Percentiles rank a stretch among this genome's conserved stretches.
Conservation (phyloP, 2,888 invertebrate species). For the Drosophila diplacantha region DNA sequence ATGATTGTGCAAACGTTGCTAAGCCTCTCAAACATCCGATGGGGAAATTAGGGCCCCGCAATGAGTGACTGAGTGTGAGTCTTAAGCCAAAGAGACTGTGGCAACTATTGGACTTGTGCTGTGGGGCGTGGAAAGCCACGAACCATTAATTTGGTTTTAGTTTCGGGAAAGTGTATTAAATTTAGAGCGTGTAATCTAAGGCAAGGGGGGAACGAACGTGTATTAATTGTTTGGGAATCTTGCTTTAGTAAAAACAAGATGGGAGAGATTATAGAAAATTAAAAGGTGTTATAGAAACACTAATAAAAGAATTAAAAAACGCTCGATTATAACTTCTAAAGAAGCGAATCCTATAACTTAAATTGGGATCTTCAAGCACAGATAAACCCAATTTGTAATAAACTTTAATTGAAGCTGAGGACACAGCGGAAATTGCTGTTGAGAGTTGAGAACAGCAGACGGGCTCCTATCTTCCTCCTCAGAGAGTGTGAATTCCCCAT, state of each 20-base stretch:
- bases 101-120: neutral
- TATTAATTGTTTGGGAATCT: neutral
- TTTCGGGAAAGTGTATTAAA: neutral
- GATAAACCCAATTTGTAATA: constrained; percentile 19
- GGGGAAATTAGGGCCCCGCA: constrained; percentile 21
- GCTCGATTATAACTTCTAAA: no score
- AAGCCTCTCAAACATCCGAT: neutral
- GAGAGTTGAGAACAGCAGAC: neutral
- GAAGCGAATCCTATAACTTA: neutral
- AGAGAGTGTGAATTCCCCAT: constrained; percentile 6
- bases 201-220: neutral
- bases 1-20: constrained; percentile 1
- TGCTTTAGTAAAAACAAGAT: neutral
- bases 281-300: neutral
- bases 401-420: constrained; percentile 17
- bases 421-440: constrained; percentile 18
- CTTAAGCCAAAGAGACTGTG: neutral
- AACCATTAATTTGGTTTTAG: constrained; percentile 1
- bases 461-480: constrained; percentile 1
- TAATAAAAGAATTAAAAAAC: neutral
- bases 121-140: neutral
- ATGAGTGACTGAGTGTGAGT: constrained; percentile 2
- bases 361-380: neutral
- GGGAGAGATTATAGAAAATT: neutral
- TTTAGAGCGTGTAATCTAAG: neutral